A percentile compares a stretch with the other conserved stretches of the same genome.
These are phyloP conservation scores for Microtus pennsylvanicus DNA, from an alignment of 2,113 vertebrate species.

Conservation along the genomic window DNA sequence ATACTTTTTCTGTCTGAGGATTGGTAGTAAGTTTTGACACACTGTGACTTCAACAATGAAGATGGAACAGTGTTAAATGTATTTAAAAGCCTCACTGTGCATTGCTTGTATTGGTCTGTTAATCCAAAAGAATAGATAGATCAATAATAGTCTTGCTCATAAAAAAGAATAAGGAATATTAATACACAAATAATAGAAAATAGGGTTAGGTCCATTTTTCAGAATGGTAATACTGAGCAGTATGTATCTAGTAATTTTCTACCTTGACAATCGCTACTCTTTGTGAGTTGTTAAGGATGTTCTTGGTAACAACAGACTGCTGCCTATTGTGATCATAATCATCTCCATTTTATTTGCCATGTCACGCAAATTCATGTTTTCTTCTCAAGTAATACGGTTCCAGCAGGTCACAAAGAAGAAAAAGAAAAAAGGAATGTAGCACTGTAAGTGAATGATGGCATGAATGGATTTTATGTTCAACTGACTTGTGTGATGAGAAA, in stretches of 20 bases:
- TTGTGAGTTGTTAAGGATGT: not conserved
- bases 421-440: not conserved
- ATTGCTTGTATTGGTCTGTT: conserved; percentile 9
- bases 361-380: conserved; percentile 34
- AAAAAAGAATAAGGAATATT: not conserved
- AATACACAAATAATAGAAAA: not conserved
- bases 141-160: not conserved
- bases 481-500: not conserved
- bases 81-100: not conserved
- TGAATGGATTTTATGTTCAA: conserved; percentile 27
- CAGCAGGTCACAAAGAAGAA: conserved; percentile 21
- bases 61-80: not conserved
- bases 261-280: conserved; percentile 1
- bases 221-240: not conserved
- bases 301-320: conserved; percentile 29
- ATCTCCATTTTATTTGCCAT: conserved; percentile 34
- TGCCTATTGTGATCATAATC: not conserved
- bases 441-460: not conserved
- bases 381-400: conserved; percentile 45
- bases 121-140: not conserved
- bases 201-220: not conserved
- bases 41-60: not conserved
- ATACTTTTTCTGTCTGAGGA: not conserved
- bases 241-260: not conserved
- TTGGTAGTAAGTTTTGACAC: conserved; percentile 38